Evolutionary conservation across 2,797 vertebrate genomes (phyloP), one percentile per base, ranked within the genome.

Genomic region (Crocidura indochinensis): DNA sequence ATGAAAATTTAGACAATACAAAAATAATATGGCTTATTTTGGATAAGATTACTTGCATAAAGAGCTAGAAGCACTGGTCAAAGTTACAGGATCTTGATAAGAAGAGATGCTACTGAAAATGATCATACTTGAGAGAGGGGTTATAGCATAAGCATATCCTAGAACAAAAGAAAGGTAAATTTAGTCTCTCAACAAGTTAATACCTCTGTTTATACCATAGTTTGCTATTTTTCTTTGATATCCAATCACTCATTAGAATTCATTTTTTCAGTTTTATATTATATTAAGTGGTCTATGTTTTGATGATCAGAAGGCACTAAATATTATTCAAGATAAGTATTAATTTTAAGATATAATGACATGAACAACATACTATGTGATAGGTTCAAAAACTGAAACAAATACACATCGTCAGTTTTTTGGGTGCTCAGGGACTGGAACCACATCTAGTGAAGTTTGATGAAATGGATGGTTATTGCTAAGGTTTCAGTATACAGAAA

Each of bases 311-410:
- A 89, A 12, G 78, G 64, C 73, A 10, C 38, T 38, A 38, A 38
- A 60, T 60, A 31, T 76, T 80, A 82, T 6, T 73, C 60, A 73
- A 90, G 81, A 49, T 49, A 91, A 80, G 9, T 64, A n/a, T 64
- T 17, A 0, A 83, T 47, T 49, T 85, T 67, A 91, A 79, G 81
- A 47, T 46, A 6, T 2, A 71, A 24, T 71, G 68, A 87, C 20
- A 69, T 56, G 82, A n/a, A 83, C 68, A 85, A 17, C 3, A 62
- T 51, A 51, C 10, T 51, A 10, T 51, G 14, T 51, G 51, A 51
- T 51, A 10, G 51, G 7, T 51, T 10, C 51, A 15, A 51, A 15
- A 15, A 51, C 51, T 51, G 51, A 15, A 51, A 51, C 14, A 10
- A 15, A 51, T 51, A 51, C 10, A 51, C 4, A 15, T 10, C 14